Conservation (phyloP, 2,113 vertebrate genomes). For the Nyctereutes procyonoides region DNA sequence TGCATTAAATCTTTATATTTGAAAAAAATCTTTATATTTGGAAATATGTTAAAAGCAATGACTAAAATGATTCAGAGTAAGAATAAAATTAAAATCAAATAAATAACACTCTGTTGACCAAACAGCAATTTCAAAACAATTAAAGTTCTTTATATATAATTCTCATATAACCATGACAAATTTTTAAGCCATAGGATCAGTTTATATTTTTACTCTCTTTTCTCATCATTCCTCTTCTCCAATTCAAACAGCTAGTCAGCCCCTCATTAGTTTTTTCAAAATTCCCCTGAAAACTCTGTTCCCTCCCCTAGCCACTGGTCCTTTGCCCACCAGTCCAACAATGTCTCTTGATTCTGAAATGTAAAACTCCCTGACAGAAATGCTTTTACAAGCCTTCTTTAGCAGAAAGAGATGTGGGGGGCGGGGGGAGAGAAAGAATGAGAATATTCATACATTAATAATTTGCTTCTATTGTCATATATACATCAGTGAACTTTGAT, state of each 20-base stretch:
- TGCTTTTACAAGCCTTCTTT: not conserved
- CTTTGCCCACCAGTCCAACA: not conserved
- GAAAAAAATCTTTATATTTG: not conserved
- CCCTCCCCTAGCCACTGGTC: not conserved
- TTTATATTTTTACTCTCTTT: not conserved
- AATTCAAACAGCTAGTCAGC: not conserved
- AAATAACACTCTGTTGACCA: not conserved
- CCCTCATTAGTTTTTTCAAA: not conserved
- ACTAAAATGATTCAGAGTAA: not conserved
- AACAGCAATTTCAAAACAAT: not conserved
- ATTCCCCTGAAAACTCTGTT: not conserved
- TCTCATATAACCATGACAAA: not conserved
- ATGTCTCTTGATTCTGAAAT: not conserved
- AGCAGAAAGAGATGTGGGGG: not conserved
- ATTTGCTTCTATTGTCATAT: not conserved
- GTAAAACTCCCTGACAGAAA: not conserved
- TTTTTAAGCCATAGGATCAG: not conserved
- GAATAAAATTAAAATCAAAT: not conserved
- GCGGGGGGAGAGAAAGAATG: not conserved
- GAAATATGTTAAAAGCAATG: not conserved
- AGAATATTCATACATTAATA: not conserved
- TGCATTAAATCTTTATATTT: not conserved
- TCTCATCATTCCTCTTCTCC: not conserved
- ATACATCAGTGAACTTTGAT: slow-evolving; percentile 48
- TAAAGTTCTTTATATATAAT: not conserved